Evolutionary conservation across 2,797 vertebrate genomes (phyloP).

Genomic region (Bucorvus abyssinicus): DNA sequence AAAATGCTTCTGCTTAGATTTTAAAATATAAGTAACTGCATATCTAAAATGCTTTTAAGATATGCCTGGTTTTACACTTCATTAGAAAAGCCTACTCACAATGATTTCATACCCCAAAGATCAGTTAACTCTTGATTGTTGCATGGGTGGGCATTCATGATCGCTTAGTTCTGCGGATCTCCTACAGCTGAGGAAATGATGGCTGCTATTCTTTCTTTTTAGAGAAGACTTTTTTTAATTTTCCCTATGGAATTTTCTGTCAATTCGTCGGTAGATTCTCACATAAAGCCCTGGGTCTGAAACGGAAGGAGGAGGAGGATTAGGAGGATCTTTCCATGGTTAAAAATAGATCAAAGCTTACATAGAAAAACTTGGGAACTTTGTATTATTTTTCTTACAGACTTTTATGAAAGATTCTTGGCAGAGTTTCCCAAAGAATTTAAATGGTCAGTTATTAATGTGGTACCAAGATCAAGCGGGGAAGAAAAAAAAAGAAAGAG

Average conservation of each 20-base stretch:
- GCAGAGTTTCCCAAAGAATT: not conserved
- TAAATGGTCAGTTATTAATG: not conserved
- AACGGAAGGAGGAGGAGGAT: not conserved
- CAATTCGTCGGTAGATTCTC: not conserved
- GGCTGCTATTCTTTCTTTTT: not conserved
- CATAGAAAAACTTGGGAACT: not conserved
- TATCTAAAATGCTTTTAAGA: not conserved
- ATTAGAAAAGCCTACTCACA: not conserved
- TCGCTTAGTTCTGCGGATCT: not conserved
- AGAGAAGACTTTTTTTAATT: not conserved
- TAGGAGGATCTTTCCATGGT: not conserved
- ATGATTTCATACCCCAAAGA: not conserved
- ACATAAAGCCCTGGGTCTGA: not conserved
- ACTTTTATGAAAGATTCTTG: not conserved
- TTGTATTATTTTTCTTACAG: not conserved
- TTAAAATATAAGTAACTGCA: not conserved
- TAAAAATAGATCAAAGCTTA: too few species aligned
- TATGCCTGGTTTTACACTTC: not conserved
- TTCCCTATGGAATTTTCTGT: not conserved
- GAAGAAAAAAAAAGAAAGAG: too few species aligned
- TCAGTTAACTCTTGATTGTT: not conserved
- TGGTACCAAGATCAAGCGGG: not conserved
- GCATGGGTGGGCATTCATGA: not conserved
- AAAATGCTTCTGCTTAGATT: not conserved
- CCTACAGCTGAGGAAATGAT: not conserved